Evolutionary conservation across 2,113 vertebrate genomes (phyloP), one percentile per base, ranked within the genome.

Genomic region (Lipophrys pholis): DNA sequence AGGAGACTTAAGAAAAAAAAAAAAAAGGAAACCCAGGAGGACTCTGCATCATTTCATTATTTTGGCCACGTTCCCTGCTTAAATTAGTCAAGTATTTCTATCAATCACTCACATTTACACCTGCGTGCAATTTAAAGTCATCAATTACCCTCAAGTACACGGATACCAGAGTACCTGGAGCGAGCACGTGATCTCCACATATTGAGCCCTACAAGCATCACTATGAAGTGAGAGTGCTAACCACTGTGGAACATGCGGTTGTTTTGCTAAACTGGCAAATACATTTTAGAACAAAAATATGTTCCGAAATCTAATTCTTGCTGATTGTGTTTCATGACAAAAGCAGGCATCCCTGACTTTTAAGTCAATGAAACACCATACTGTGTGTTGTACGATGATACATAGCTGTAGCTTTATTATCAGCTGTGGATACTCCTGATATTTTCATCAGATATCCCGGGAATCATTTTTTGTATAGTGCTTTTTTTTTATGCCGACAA

Each of bases 1-100:
- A 68, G 59, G 42, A 73, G 50, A 21, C 40, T 36, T 1, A 46
- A 57, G 30, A 63, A 60, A 64, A 21, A 1, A 51, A 63, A 60
- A 64, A 21, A 1, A 51, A 7, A 15, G 1, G 30, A 10, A 17
- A 36, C 21, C 21, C 21, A 50, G 10, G 15, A 21, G 53, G 48
- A 9, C 15, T 8, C 9, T 21, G 3, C 50, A 41, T 1, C 7
- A 11, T 21, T 17, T 61, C 15, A 36, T 66, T 56, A 53, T 80
- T 68, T 73, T 49, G 7, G 62, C 39, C 10, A 2, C 5, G 6
- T 16, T 6, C 45, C 43, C 16, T 0, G 7, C 12, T 66, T 48
- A 0, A 63, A 55, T 53, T 39, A 12, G 15, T 72, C 10, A 41
- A 68, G 50, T 30, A 30, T 30, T 30, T 30, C 21, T 2, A 30